Conservation (phyloP, 2,888 invertebrate genomes). For the Drosophila monieri region DNA sequence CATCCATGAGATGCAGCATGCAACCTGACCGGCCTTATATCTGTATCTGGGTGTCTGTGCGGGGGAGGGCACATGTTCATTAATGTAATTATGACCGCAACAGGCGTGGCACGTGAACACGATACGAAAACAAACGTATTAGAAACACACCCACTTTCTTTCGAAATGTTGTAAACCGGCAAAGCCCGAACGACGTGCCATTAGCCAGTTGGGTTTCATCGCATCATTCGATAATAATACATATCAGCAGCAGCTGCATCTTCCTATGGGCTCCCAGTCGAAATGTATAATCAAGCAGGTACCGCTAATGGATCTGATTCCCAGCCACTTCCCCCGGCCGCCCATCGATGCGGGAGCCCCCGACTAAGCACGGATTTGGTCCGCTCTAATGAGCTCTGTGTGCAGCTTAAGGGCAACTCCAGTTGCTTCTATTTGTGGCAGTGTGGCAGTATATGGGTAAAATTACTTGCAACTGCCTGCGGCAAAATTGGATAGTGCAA, state of each 20-base stretch:
- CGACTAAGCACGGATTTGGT: slow-evolving; percentile 41
- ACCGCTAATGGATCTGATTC: slow-evolving; percentile 32
- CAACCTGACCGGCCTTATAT: not conserved
- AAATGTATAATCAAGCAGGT: slow-evolving; percentile 8
- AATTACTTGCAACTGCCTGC: slow-evolving; percentile 58
- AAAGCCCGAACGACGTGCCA: not conserved
- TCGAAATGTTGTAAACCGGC: slow-evolving; percentile 1
- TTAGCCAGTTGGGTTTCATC: slow-evolving; percentile 21
- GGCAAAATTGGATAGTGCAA: slow-evolving; percentile 29
- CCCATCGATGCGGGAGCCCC: slow-evolving; percentile 9
- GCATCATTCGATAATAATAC: slow-evolving; percentile 20
- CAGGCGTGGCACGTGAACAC: slow-evolving; percentile 27
- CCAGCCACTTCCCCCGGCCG: slow-evolving; percentile 1
- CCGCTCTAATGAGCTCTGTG: slow-evolving; percentile 44
- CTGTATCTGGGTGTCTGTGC: slow-evolving; percentile 9
- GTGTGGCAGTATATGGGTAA: slow-evolving; percentile 52
- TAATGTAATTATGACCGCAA: slow-evolving; percentile 63
- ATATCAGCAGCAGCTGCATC: slow-evolving; percentile 15
- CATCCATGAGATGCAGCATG: slow-evolving; percentile 13
- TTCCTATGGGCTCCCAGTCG: not conserved
- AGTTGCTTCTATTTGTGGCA: slow-evolving; percentile 27
- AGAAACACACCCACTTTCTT: not conserved
- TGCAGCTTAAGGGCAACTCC: slow-evolving; percentile 37
- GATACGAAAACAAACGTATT: slow-evolving; percentile 8
- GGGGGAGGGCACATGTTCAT: slow-evolving; percentile 50